phyloP scores from a whole-genome alignment of 2,888 invertebrate genomes.

The Pasiphila rectangulata region DNA sequence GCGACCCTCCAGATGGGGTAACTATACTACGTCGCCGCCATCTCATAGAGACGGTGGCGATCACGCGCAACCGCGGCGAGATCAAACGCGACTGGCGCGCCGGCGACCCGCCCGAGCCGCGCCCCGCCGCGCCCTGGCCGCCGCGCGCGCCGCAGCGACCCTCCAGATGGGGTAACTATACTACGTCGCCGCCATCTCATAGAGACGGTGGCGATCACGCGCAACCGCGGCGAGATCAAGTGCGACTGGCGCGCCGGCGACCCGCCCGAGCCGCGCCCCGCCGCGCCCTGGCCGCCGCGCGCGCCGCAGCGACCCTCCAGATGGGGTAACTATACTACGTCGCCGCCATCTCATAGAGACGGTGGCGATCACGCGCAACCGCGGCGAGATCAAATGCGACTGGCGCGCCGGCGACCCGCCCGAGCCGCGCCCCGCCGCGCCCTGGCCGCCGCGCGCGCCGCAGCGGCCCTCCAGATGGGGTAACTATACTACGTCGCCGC shows the following conservation, averaged over 20 bases:
- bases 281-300: conserved; percentile 48
- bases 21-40: too few species aligned
- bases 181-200: too few species aligned
- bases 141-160: too few species aligned
- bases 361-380: conserved; percentile 53
- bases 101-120: too few species aligned
- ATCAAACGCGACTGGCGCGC: too few species aligned
- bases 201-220: conserved; percentile 60
- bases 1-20: conserved; percentile 29
- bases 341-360: too few species aligned
- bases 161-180: too few species aligned
- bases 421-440: conserved; percentile 23
- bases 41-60: too few species aligned
- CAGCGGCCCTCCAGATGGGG: conserved; percentile 27
- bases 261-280: conserved; percentile 26
- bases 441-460: conserved; percentile 63
- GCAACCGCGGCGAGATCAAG: conserved; percentile 70
- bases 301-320: conserved; percentile 49
- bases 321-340: too few species aligned
- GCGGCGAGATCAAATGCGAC: conserved; percentile 77
- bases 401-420: conserved; percentile 58
- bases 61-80: too few species aligned
- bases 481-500: too few species aligned
- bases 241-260: conserved; percentile 71
- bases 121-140: too few species aligned